Percentiles rank a stretch among this genome's conserved stretches.
These are phyloP conservation scores for Gobio gobio DNA, from an alignment of 2,113 vertebrate species.

Conservation along the genomic window DNA sequence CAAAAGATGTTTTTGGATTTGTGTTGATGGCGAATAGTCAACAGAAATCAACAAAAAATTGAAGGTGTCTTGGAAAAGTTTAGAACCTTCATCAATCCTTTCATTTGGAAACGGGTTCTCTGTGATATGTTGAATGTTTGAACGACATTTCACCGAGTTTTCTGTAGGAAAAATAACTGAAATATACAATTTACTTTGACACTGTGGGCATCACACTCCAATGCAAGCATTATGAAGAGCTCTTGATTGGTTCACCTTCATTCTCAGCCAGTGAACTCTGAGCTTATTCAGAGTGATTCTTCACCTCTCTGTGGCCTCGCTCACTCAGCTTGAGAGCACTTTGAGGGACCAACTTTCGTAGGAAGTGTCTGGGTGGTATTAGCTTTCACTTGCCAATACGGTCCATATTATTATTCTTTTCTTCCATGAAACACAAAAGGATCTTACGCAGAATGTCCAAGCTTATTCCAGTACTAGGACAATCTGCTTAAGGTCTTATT, in stretches of 20 bases:
- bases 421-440: neutral
- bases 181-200: neutral
- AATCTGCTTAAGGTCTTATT: neutral
- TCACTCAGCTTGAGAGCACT: neutral
- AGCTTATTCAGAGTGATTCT: conserved; percentile 10
- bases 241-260: conserved; percentile 13
- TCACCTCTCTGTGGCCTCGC: neutral
- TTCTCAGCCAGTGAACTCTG: neutral
- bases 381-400: neutral
- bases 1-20: conserved; percentile 29
- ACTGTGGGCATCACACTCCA: neutral
- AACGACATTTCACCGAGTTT: neutral
- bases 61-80: neutral
- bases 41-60: neutral
- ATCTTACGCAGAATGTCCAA: neutral
- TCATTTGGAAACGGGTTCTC: neutral
- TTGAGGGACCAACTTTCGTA: neutral
- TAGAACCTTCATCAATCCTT: neutral
- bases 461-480: neutral
- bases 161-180: neutral
- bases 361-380: neutral
- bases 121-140: neutral
- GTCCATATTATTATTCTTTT: neutral
- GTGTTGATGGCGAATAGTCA: neutral
- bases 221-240: neutral